A percentile compares a stretch with the other conserved stretches of the same genome.
Evolutionary conservation across 2,888 invertebrate species (phyloP).

Genomic region (Dicranocentrus wangi): DNA sequence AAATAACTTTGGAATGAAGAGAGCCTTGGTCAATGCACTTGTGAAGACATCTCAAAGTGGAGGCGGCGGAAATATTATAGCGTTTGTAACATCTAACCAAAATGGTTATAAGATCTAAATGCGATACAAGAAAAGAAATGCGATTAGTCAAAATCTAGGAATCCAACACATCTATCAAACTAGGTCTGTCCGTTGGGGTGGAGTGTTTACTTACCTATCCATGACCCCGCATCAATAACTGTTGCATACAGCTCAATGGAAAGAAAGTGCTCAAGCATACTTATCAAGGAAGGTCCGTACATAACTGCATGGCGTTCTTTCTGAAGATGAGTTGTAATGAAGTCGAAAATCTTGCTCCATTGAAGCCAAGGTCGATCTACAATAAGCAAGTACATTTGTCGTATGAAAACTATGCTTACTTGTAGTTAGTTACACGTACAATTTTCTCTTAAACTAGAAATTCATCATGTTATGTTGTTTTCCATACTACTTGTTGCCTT

Average conservation of each 20-base stretch:
- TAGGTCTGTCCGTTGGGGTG: background rate
- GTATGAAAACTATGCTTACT: background rate
- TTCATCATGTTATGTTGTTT: too few species aligned
- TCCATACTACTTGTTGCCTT: constrained; percentile 59
- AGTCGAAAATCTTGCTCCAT: constrained; percentile 51
- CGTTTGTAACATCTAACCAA: constrained; percentile 44
- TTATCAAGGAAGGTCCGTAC: constrained; percentile 50
- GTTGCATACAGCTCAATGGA: constrained; percentile 52
- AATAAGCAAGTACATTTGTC: background rate
- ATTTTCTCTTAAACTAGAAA: too few species aligned
- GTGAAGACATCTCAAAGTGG: constrained; percentile 53
- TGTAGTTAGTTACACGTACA: background rate
- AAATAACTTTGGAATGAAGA: constrained; percentile 52
- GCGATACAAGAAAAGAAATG: background rate
- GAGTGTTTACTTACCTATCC: constrained; percentile 54
- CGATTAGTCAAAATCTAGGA: background rate
- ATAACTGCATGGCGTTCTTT: constrained; percentile 41
- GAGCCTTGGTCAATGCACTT: constrained; percentile 66
- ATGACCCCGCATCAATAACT: constrained; percentile 40
- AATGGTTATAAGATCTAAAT: constrained; percentile 56
- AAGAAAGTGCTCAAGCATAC: constrained; percentile 58
- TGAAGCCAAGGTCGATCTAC: constrained; percentile 48
- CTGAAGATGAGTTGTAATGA: constrained; percentile 40
- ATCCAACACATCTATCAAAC: background rate
- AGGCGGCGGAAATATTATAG: constrained; percentile 32